phyloP scores from a whole-genome alignment of 2,888 invertebrate species.

The Itoplectis maculator region DNA sequence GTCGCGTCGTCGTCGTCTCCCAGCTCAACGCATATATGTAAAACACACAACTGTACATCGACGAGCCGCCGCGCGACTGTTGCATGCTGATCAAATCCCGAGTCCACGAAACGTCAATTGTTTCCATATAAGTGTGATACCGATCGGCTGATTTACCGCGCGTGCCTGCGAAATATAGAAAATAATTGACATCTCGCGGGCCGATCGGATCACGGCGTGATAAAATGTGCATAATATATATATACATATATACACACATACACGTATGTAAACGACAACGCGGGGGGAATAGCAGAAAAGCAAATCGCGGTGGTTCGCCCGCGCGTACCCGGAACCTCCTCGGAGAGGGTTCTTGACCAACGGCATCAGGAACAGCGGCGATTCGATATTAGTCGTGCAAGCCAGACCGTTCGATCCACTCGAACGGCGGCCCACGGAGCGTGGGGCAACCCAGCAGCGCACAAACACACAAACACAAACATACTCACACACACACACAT shows the following conservation, averaged over 20 bases:
- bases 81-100: constrained; percentile 11
- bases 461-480: too few species aligned
- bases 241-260: too few species aligned
- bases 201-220: constrained; percentile 67
- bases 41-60: constrained; percentile 17
- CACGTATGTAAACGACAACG: too few species aligned
- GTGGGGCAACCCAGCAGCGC: constrained; percentile 47
- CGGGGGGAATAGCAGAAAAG: constrained; percentile 44
- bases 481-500: constrained; percentile 69
- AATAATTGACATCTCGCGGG: constrained; percentile 67
- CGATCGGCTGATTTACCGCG: constrained; percentile 41
- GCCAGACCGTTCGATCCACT: constrained; percentile 68
- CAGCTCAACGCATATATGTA: not conserved
- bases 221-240: constrained; percentile 62
- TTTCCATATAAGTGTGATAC: constrained; percentile 40
- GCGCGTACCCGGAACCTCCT: constrained; percentile 66
- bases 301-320: constrained; percentile 50
- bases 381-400: constrained; percentile 66
- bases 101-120: constrained; percentile 11
- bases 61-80: not conserved
- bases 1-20: not conserved
- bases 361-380: constrained; percentile 57
- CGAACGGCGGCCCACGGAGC: constrained; percentile 57
- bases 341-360: constrained; percentile 50
- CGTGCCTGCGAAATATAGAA: constrained; percentile 45